Evolutionary conservation across 1,140 invertebrate species (phyloP), one percentile per base, ranked within the genome.

Genomic region (Platyura marginata): DNA sequence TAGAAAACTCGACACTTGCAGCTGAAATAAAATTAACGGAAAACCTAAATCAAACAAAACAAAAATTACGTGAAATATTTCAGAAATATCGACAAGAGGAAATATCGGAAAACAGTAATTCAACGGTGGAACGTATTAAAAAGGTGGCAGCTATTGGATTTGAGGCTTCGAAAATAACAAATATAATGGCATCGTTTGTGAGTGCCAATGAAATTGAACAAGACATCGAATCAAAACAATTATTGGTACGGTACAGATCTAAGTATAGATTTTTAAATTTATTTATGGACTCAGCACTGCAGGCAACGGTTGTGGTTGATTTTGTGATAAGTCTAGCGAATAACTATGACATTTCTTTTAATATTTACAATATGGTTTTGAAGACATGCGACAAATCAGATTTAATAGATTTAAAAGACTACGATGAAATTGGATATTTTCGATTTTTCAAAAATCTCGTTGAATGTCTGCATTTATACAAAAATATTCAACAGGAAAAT

Each of bases 1-100:
- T 69, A 33, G 46, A 65, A 45, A 49, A 65, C 8, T 58, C 54
- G 11, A 44, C 53, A 41, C 22, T 67, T 0, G 58, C 57, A n/a
- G 47, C 55, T 10, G 61, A 67, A 46, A 49, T 68, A 3, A 43
- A 55, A 16, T 67, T 61, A 41, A 57, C 61, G 39, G 62, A 65
- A 49, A 58, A 63, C 45, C 49, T 67, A 22, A 52, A 59, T 25
- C 48, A 59, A 3, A 53, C 66, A 8, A 64, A 59, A 43, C 52
- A 52, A 19, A 60, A 59, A 37, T 39, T 58, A 21, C 32, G 49
- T 18, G 44, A 21, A 13, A 57, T 56, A 5, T 57, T 55, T 43
- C 43, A 47, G 3, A 57, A 57, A 16, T 58, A 61, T 41, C 44
- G 49, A 36, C 35, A 49, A 0, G 41, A 56, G 37, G 51, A 53